Evolutionary conservation across 1,140 invertebrate species (phyloP), one percentile per base, ranked within the genome.

Genomic region (Anastrepha ludens): DNA sequence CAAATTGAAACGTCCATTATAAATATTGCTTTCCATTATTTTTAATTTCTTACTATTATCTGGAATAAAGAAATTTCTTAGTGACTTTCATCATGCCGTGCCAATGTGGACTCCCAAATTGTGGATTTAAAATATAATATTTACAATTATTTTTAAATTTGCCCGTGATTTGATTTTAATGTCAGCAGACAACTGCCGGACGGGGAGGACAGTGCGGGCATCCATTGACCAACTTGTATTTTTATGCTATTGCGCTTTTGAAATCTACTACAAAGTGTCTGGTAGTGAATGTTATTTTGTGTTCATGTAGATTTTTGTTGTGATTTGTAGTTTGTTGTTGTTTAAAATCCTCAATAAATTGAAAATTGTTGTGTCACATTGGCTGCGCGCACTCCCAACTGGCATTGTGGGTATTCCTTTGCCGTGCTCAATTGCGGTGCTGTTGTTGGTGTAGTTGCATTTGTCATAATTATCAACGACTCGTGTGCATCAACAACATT

Each of bases 381-480:
- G 15, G 47, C 15, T 41, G 39, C 44, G 70, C 41, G 70, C 70
- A 17, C 29, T 50, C 44, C 17, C 47, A 81, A 81, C 17, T 81
- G 6, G 74, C 20, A 2, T 55, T 9, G 50, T n/a, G 17, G 39
- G 67, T 41, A 2, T 50, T 81, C 55, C 44, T 81, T 81, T 70
- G 74, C 39, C 67, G 41, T 44, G 41, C 41, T 74, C 70, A 74
- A 50, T 74, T 74, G 17, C 60, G 11, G 7, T 86, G 81, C n/a
- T 62, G 7, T 13, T 15, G 20, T 41, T 86, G 47, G 50, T 60
- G 0, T 86, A 6, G 17, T 59, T 47, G 47, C 47, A 81, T 81
- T 81, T 81, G 74, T 81, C 74, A 81, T 81, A 44, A 11, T 55
- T 81, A 81, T 55, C 50, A 50, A 81, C 15, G 47, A 7, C 44